These are phyloP conservation scores for Xenopus laevis DNA, from an alignment of 2,113 vertebrate genomes.

Conservation along the genomic window DNA sequence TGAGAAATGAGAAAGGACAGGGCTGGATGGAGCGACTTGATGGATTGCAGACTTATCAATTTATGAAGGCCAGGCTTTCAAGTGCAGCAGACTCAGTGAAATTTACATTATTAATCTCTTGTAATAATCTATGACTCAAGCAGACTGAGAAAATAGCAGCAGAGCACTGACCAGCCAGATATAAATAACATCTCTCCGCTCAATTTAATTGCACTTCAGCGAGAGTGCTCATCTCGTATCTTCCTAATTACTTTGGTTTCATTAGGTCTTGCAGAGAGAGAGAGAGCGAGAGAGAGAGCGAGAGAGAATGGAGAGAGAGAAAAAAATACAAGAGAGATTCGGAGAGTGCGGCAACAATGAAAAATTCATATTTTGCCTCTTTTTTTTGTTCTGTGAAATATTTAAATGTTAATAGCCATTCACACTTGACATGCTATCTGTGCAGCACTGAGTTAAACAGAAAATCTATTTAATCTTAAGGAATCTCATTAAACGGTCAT, in stretches of 20 bases:
- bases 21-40: slow-evolving; percentile 70
- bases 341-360: slow-evolving; percentile 87
- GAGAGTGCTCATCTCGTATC: slow-evolving; percentile 86
- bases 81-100: slow-evolving; percentile 75
- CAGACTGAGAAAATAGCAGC: slow-evolving; percentile 77
- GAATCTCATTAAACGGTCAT: slow-evolving; percentile 98
- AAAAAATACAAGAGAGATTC: slow-evolving; percentile 59
- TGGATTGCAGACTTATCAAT: slow-evolving; percentile 80
- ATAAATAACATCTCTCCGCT: slow-evolving; percentile 84
- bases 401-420: slow-evolving; percentile 99
- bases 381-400: slow-evolving; percentile 94
- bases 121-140: slow-evolving; percentile 85
- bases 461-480: slow-evolving; percentile 99
- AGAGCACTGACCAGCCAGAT: slow-evolving; percentile 74
- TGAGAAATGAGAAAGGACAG: slow-evolving; percentile 58
- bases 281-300: slow-evolving; percentile 57
- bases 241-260: slow-evolving; percentile 96
- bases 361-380: slow-evolving; percentile 94
- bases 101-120: slow-evolving; percentile 93
- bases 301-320: slow-evolving; percentile 44
- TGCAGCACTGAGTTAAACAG: slow-evolving; percentile 95
- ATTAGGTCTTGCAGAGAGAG: slow-evolving; percentile 79
- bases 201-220: slow-evolving; percentile 88
- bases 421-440: slow-evolving; percentile 98
- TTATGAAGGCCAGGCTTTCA: slow-evolving; percentile 75